phyloP scores from a whole-genome alignment of 2,113 vertebrate species.

The Noctilio leporinus region DNA sequence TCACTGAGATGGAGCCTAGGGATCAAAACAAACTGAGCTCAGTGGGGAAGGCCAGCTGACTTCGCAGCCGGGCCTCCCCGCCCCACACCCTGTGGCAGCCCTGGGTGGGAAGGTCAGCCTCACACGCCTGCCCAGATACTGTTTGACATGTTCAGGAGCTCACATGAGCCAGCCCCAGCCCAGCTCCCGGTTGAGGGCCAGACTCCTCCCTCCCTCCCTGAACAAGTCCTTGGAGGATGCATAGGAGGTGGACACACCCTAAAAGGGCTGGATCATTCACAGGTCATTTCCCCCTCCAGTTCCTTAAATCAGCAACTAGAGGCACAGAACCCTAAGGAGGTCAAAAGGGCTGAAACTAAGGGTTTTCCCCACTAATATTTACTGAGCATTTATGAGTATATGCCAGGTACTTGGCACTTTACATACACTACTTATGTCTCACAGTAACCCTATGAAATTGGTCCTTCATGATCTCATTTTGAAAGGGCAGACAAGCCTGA shows the following conservation, averaged over 20 bases:
- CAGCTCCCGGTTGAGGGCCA: background rate
- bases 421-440: background rate
- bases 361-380: no score
- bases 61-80: background rate
- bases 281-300: background rate
- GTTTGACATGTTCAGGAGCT: background rate
- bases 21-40: background rate
- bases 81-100: background rate
- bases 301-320: background rate
- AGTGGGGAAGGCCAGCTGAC: background rate
- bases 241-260: background rate
- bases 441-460: background rate
- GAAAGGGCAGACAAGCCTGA: background rate
- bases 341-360: background rate
- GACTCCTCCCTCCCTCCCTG: background rate
- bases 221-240: background rate
- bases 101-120: background rate
- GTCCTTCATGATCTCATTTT: background rate
- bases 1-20: slow-evolving; percentile 90
- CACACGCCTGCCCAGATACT: background rate
- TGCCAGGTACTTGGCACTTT: background rate
- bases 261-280: background rate
- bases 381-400: background rate
- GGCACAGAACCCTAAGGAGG: background rate
- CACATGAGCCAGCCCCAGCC: background rate